These are phyloP conservation scores for Cochlearius cochlearius DNA, from an alignment of 2,113 vertebrate species.

Conservation along the genomic window DNA sequence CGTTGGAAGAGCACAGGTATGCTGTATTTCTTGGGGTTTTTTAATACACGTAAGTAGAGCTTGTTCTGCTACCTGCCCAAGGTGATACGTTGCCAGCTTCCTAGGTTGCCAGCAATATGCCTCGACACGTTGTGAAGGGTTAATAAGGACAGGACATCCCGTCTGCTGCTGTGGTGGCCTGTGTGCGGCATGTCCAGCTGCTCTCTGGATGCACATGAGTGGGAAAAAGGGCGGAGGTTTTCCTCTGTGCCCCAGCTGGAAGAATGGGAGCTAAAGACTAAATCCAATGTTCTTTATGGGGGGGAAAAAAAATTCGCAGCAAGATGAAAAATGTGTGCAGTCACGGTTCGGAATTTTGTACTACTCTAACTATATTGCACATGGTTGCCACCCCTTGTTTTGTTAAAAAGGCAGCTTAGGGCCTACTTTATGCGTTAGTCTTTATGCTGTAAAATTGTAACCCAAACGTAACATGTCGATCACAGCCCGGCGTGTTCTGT, in stretches of 20 bases:
- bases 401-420: not conserved
- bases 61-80: not conserved
- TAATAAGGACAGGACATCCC: not conserved
- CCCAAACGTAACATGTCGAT: not conserved
- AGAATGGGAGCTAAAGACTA: not conserved
- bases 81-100: not conserved
- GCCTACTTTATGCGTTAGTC: not conserved
- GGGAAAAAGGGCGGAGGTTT: not conserved
- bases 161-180: not conserved
- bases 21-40: not conserved
- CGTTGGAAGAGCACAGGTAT: not conserved
- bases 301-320: not conserved
- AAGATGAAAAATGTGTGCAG: not conserved
- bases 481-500: not conserved
- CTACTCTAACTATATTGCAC: not conserved
- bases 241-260: not conserved
- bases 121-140: not conserved
- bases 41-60: not conserved
- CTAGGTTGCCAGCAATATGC: not conserved
- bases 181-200: not conserved
- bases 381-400: not conserved
- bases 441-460: not conserved
- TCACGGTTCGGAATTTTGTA: not conserved
- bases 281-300: not conserved
- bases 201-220: not conserved